Evolutionary conservation across 2,797 vertebrate genomes (phyloP).

Genomic region (Malurus splendens): DNA sequence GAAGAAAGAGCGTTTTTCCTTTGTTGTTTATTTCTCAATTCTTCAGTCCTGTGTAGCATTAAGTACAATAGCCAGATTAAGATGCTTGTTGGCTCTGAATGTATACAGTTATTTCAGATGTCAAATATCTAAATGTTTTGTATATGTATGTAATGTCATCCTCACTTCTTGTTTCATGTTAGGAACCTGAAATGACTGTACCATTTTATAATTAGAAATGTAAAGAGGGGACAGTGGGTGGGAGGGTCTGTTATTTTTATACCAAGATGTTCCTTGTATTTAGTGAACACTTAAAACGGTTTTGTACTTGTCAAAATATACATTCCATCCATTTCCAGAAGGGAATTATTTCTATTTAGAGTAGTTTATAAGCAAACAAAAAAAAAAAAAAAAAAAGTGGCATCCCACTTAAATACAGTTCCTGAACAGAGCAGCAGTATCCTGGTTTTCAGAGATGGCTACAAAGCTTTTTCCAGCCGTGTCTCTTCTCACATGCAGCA

Average conservation of each 20-base stretch:
- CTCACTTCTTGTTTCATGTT: constrained; percentile 51
- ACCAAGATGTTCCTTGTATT: constrained; percentile 65
- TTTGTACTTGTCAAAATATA: constrained; percentile 72
- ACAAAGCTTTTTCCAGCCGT: neutral
- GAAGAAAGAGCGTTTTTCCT: neutral
- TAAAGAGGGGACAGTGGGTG: constrained; percentile 30
- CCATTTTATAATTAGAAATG: constrained; percentile 71
- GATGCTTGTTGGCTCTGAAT: constrained; percentile 59
- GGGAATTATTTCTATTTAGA: constrained; percentile 59
- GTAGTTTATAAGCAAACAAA: constrained; percentile 43
- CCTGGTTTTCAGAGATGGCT: constrained; percentile 5
- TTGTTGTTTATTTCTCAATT: neutral
- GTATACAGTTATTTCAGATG: constrained; percentile 55
- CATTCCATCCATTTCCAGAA: constrained; percentile 71
- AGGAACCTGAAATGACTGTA: constrained; percentile 52
- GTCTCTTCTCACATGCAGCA: neutral
- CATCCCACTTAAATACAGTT: neutral
- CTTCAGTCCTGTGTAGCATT: constrained; percentile 6
- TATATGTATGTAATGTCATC: constrained; percentile 48
- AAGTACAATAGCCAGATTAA: constrained; percentile 25
- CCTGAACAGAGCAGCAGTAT: neutral
- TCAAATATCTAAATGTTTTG: constrained; percentile 54
- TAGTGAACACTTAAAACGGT: constrained; percentile 65
- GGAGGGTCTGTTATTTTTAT: constrained; percentile 71
- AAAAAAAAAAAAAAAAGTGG: neutral